Base-by-base conservation (phyloP, 1,140 invertebrate species). In the Bombus difficillimus region DNA sequence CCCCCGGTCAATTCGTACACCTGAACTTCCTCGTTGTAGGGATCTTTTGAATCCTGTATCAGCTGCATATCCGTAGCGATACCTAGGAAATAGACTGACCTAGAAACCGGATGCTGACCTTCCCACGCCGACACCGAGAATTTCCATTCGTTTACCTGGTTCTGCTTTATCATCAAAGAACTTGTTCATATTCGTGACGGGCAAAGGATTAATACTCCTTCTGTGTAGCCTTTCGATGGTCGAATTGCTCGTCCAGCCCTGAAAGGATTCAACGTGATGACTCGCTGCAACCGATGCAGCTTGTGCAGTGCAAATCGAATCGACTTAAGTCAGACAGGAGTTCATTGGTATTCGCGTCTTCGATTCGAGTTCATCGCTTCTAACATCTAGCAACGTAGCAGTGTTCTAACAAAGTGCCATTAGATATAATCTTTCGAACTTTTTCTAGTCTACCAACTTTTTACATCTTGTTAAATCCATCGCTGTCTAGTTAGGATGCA, bases 1-100 rank as follows among this genome's bases (percentile, higher is more conserved):
- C 97, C 97, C 15, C 96, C 95, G 92, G 95, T 96, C 89, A 96
- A 77, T 86, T 92, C 90, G 89, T 93, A 94, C 59, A 93, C 87
- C 77, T 94, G 91, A 77, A 92, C 69, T 71, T 93, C 89, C 68
- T 94, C 92, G 47, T 93, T 92, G 81, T 90, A 91, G 25, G 81
- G 80, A 68, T 89, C 88, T 83, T 78, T 88, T 74, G 88, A 53
- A 80, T 80, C 79, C 59, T 72, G 68, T 28, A 59, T 15, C 37
- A 73, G 73, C 37, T 79, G 88, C 80, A 34, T 81, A 39, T 76
- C 74, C 76, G 83, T 64, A 5, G 59, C 71, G 37, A 88, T 86
- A 84, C 78, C 89, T 91, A 78, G 25, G 69, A 34, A 80, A 87
- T 57, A 59, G 83, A 83, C 22, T 13, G 41, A 83, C 57, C 72